A percentile compares a stretch with the other conserved stretches of the same genome.
Evolutionary conservation across 2,113 vertebrate genomes (phyloP).

Genomic region (Melospiza georgiana): DNA sequence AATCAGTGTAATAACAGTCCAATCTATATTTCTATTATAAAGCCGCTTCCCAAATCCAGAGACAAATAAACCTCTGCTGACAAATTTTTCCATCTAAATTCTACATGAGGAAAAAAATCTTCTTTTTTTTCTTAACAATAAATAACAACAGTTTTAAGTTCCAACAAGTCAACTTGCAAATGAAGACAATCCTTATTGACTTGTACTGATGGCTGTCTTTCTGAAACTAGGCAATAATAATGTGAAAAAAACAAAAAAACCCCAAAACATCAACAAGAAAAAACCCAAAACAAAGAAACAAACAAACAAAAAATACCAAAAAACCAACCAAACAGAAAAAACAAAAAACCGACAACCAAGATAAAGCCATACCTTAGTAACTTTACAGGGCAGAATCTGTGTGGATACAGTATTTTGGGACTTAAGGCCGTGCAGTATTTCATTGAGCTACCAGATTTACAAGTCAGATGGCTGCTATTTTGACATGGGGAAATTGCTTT

Average conservation of each 20-base stretch:
- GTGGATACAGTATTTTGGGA: not conserved
- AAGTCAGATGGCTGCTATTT: not conserved
- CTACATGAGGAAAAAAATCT: not conserved
- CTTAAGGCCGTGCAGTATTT: not conserved
- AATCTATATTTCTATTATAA: not conserved
- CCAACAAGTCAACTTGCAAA: not conserved
- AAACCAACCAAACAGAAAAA: not conserved
- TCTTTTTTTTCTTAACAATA: not conserved
- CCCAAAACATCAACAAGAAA: not conserved
- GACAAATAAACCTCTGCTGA: not conserved
- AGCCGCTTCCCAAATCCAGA: not conserved
- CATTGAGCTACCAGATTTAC: not conserved
- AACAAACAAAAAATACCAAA: too few species aligned
- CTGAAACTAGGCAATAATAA: not conserved
- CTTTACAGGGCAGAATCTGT: not conserved
- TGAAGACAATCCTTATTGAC: not conserved
- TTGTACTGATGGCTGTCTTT: not conserved
- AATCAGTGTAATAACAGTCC: not conserved
- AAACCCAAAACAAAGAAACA: not conserved
- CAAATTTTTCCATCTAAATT: not conserved
- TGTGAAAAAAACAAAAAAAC: accelerated
- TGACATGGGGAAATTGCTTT: not conserved
- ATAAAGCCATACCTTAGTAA: not conserved
- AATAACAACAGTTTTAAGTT: not conserved
- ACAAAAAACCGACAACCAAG: accelerated